Evolutionary conservation across 2,113 vertebrate species (phyloP), one percentile per base, ranked within the genome.

Genomic region (Halcyon malimbica): DNA sequence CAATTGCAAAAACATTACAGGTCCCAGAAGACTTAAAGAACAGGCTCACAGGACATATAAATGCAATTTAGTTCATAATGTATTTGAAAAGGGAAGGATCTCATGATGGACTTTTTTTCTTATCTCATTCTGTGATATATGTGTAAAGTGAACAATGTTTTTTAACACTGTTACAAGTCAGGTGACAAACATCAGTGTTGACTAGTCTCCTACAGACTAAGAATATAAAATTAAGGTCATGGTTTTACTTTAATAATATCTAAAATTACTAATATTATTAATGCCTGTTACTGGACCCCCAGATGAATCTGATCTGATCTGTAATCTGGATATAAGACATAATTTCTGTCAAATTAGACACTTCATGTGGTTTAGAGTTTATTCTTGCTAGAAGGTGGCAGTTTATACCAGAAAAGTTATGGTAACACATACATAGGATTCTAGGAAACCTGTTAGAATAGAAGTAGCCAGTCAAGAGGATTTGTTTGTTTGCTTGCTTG

Each of bases 381-480:
- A 42, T 53, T 83, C 46, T 56, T 0, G 0, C 23, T n/a, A 57
- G 35, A 57, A 44, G 9, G 7, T 2, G 3, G 19, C 5, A 5
- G 6, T 2, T 63, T 16, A 80, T n/a, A 48, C 20, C 16, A 63
- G 53, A 63, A 76, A 87, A 75, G 28, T 63, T 89, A 13, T 4
- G 79, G 18, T n/a, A 53, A 23, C 5, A 2, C 17, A 74, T 89
- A 44, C 4, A 16, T 5, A 42, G 10, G 10, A 4, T n/a, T 10
- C 16, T 31, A 39, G 62, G 24, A 94, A 87, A 13, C 10, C 5
- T 57, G 6, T 28, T 59, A 48, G 51, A 78, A 78, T 35, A 62
- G 51, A 83, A 84, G 18, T 6, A 64, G 37, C 1, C 4, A 15
- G 4, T 35, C 26, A 73, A 35, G 35, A 68, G 1, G 1, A 16